Evolutionary conservation across 2,888 invertebrate genomes (phyloP), one percentile per base, ranked within the genome.

Genomic region (Tetranychus truncatus): DNA sequence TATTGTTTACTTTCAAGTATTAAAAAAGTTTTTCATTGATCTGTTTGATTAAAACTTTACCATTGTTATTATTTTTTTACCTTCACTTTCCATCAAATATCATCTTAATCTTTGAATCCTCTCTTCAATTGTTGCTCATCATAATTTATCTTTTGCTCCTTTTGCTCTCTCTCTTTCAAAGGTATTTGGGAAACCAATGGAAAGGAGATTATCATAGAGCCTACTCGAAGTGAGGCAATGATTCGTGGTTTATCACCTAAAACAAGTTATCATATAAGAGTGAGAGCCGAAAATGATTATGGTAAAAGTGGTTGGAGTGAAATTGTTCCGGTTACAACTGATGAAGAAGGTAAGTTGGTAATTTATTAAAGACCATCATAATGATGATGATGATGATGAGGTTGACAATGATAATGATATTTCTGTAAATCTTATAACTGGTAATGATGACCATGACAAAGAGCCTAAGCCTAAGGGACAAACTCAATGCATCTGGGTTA

Each of bases 271-370:
- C 92, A 95, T 81, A 88, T 95, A 80, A 87, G 93, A 78, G 91
- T 95, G 81, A 90, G 93, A 1, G 94, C 95, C 76, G 92, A 94
- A 84, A 95, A 95, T 81, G 91, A 91, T 83, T 89, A 95, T 78
- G 95, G 95, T 75, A 88, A 88, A n/a, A 94, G 95, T 55, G 90
- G 90, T 79, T 91, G 92, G 3, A 95, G 95, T 0, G 92, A 94
- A 81, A 90, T 91, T 1, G 92, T 95, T 2, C 91, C 91, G 2
- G 94, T 95, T 78, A 94, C 94, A 78, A 96, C 96, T 45, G 92
- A 94, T 66, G 95, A 96, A 84, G 94, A 95, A 86, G 87, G 87
- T 84, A 45, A 67, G 44, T 67, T 21, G n/a, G 66, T 9, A 55
- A 55, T 15, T 55, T 55, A 15, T 55, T 5, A 15, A 55, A 15